These are phyloP conservation scores for Hypolimnas misippus DNA, from an alignment of 2,888 invertebrate genomes.

Conservation along the genomic window DNA sequence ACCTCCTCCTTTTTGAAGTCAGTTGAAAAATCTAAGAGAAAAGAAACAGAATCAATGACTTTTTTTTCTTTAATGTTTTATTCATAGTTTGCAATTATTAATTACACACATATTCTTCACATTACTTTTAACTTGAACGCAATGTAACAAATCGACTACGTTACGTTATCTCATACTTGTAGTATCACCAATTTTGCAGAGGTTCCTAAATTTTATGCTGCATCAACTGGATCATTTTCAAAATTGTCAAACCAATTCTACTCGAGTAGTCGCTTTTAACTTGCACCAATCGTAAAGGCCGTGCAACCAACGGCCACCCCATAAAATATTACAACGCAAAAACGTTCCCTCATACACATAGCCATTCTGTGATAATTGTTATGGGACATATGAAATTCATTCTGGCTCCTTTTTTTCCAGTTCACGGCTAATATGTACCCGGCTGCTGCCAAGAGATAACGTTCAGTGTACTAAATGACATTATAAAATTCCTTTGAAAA, in stretches of 20 bases:
- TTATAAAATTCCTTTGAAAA: constrained; percentile 29
- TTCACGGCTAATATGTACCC: constrained; percentile 39
- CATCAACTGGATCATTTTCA: too few relatives aligned
- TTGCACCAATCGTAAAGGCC: constrained; percentile 43
- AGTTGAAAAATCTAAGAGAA: too few relatives aligned
- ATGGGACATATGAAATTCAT: constrained; percentile 61
- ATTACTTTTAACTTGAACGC: too few relatives aligned
- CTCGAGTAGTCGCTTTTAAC: constrained; percentile 23
- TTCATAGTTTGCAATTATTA: too few relatives aligned
- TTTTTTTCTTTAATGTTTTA: too few relatives aligned
- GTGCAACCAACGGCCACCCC: constrained; percentile 56
- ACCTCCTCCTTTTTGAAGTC: too few relatives aligned
- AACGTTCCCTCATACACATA: constrained; percentile 52
- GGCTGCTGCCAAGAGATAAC: constrained; percentile 42
- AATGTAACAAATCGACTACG: too few relatives aligned
- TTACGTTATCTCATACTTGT: too few relatives aligned
- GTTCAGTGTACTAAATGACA: constrained; percentile 19
- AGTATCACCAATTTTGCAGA: too few relatives aligned
- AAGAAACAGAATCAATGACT: too few relatives aligned
- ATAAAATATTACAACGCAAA: constrained; percentile 72
- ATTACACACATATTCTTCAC: too few relatives aligned
- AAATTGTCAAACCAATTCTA: neutral
- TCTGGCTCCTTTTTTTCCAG: constrained; percentile 43
- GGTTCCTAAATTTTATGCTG: too few relatives aligned
- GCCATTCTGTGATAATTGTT: constrained; percentile 61